phyloP scores from a whole-genome alignment of 1,140 invertebrate genomes.

The Ceratitis capitata region DNA sequence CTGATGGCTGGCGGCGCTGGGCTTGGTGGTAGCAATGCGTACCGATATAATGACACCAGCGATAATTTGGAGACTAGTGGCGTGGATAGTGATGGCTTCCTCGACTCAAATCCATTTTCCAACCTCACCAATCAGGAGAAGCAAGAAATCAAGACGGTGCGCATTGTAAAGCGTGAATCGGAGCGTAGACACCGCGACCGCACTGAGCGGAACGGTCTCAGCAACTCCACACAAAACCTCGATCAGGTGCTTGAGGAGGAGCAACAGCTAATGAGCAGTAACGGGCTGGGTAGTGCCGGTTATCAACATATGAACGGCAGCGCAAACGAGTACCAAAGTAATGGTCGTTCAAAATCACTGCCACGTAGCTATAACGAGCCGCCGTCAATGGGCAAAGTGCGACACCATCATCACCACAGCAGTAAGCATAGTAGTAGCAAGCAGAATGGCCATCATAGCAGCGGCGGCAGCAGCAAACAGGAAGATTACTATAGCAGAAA shows the following conservation, averaged over 20 bases:
- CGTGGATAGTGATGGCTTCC: conserved; percentile 67
- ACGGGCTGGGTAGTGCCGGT: conserved; percentile 39
- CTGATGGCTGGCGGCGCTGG: neutral
- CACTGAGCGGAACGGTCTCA: conserved; percentile 65
- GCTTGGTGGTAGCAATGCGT: neutral
- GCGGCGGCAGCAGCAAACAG: conserved; percentile 24
- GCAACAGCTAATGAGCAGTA: conserved; percentile 51
- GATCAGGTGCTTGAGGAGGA: conserved; percentile 71
- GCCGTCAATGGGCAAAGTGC: conserved; percentile 43
- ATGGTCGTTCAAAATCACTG: conserved; percentile 59
- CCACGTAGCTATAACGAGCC: conserved; percentile 59
- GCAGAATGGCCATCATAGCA: conserved; percentile 54
- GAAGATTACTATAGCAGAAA: conserved; percentile 50
- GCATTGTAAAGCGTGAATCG: conserved; percentile 91
- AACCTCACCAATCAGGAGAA: conserved; percentile 83
- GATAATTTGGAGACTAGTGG: conserved; percentile 61
- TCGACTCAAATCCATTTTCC: conserved; percentile 69
- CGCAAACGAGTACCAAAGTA: conserved; percentile 51
- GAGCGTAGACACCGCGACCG: conserved; percentile 83
- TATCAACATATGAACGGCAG: conserved; percentile 46
- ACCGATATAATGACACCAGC: conserved; percentile 58
- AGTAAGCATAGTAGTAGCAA: conserved; percentile 49
- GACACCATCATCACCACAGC: conserved; percentile 47
- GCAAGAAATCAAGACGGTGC: conserved; percentile 89
- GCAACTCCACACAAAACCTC: conserved; percentile 64